A percentile compares a stretch with the other conserved stretches of the same genome.
phyloP scores from a whole-genome alignment of 2,113 vertebrate species.

The Rhinolophus ferrumequinum region DNA sequence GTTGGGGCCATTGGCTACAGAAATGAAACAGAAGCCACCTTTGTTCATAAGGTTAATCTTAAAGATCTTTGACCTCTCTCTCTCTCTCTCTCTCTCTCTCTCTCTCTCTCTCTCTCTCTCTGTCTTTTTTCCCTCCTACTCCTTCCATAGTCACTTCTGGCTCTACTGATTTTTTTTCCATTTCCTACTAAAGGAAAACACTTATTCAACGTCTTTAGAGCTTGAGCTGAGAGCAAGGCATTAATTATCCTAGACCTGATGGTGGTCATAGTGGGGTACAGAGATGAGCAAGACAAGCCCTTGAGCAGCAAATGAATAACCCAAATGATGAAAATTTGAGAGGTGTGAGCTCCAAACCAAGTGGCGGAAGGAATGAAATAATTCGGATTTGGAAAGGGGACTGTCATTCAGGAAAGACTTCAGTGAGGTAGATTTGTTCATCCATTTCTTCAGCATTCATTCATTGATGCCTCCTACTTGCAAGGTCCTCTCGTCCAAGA shows the following conservation, averaged over 20 bases:
- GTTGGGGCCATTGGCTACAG: background rate
- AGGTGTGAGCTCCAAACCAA: slow-evolving; percentile 4
- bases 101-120: background rate
- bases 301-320: background rate
- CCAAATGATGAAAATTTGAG: background rate
- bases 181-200: slow-evolving; percentile 32
- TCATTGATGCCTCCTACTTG: background rate
- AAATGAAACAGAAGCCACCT: background rate
- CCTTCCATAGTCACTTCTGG: background rate
- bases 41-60: background rate
- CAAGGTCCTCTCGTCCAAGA: background rate
- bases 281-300: background rate
- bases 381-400: background rate
- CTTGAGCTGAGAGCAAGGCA: background rate
- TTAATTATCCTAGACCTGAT: background rate
- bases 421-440: background rate
- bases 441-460: background rate
- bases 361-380: background rate
- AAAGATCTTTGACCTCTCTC: background rate
- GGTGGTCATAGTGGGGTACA: background rate
- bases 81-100: too few species aligned
- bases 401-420: background rate
- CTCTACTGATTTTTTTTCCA: slow-evolving; percentile 5
- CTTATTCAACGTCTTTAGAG: background rate
- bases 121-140: background rate